Base-by-base conservation (phyloP, 2,797 vertebrate species). In the Macroramphosus scolopax region DNA sequence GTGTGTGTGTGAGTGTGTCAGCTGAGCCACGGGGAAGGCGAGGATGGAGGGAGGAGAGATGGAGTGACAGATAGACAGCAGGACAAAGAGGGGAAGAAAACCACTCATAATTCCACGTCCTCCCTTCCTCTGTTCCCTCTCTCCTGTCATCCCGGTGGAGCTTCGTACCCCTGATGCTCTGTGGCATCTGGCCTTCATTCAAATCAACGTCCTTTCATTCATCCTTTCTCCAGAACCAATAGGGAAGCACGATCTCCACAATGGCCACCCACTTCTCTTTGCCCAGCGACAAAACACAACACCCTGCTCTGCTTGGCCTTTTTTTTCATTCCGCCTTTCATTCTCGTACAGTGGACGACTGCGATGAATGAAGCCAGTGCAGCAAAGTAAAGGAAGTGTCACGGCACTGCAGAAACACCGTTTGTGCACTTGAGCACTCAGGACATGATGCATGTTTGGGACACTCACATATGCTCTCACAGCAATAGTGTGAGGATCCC, bases 171-270 rank as follows among this genome's bases (percentile, higher is more conserved):
- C 44, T 26, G 22, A 73, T 58, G 53, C 57, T 36, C 12, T 10
- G 51, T 50, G 60, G 39, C 59, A 57, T 60, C 46, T 56, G 33
- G 45, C 43, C 46, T 55, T 58, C 65, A 63, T 74, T 77, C 64
- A 72, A 61, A 57, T 68, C 59, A 62, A 13, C 41, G 17, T 36
- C 30, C 41, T 33, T 49, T 47, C 69, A 76, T 74, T 78, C 75
- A 81, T 69, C 40, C 24, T 12, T 38, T 48, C 49, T 14, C 3
- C 6, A 31, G 39, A 50, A 44, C 68, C 63, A 65, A 56, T 64
- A 25, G 18, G 43, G 40, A 35, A 10, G 32, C 51, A 54, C 4
- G 1, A 32, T 51, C 43, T 41, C 8, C 15, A 17, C 24, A 3
- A 17, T 36, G 45, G n/a, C 43, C 15, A 8, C 68, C 53, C 43